Conservation (phyloP, 2,888 invertebrate species). For the Callyntrura sp. region DNA sequence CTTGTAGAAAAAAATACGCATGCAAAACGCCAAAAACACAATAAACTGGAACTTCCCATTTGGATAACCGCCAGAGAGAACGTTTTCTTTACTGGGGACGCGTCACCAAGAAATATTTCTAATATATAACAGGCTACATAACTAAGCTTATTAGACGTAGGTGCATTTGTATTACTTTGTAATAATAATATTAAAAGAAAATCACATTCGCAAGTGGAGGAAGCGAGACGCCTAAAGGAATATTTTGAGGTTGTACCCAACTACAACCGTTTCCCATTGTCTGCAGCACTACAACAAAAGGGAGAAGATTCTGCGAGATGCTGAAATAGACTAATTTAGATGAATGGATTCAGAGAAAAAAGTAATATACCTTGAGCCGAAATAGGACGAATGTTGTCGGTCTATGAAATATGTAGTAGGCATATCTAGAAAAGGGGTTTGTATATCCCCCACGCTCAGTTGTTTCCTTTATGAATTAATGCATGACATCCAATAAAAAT, state of each 20-base stretch:
- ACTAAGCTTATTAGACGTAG: neutral
- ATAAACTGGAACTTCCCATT: conserved; percentile 75
- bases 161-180: neutral
- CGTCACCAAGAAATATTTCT: conserved; percentile 59
- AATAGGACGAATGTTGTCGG: neutral
- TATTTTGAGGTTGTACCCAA: neutral
- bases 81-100: conserved; percentile 30
- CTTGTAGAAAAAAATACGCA: conserved; percentile 35
- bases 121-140: conserved; percentile 19
- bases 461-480: conserved; percentile 41
- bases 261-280: neutral
- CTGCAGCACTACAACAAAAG: neutral
- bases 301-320: neutral
- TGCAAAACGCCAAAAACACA: conserved; percentile 72
- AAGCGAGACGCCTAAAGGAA: neutral
- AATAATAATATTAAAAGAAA: neutral
- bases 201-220: neutral
- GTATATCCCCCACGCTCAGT: neutral
- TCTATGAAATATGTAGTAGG: neutral
- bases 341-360: conserved; percentile 35
- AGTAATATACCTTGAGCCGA: conserved; percentile 3
- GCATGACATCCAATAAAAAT: conserved; percentile 33
- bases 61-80: conserved; percentile 64
- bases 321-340: conserved; percentile 24
- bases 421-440: neutral